Evolutionary conservation across 2,888 invertebrate genomes (phyloP), one percentile per base, ranked within the genome.

Genomic region (Drosophila kanekoi): DNA sequence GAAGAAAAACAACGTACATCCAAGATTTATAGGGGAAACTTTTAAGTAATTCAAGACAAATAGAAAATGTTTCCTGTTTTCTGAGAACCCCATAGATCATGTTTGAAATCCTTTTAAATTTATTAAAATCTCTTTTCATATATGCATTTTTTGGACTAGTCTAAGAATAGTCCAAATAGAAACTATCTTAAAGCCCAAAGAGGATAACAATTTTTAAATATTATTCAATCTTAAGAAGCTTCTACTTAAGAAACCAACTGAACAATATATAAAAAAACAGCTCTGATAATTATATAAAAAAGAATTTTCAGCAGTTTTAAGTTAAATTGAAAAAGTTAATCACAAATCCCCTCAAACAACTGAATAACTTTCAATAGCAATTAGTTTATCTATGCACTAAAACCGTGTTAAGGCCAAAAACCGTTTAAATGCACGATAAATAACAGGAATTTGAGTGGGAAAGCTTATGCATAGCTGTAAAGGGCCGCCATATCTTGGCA

Each of bases 381-480:
- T 28, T 28, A 28, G 28, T 28, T 28, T 28, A 28, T 2, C 4
- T 9, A 6, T 11, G 9, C 10, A 11, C 11, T 6, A 6, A 38
- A 37, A 37, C 2, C n/a, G 0, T 37, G 20, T 37, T n/a, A 44
- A 44, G 18, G 4, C 44, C 8, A n/a, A 14, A n/a, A n/a, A 11
- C 5, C 28, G 11, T 3, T 3, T 4, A 6, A 38, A 38, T 23
- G 3, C 2, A 23, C 14, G 6, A 43, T 9, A 28, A 28, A 44
- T 16, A 4, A 32, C 47, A 23, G 4, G 9, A 4, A 13, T 41
- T 16, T 40, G 13, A 16, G 45, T 20, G 16, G 20, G n/a, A 37
- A 48, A 44, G 23, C 58, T 28, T 13, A 14, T 41, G 51, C 41
- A 67, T 67, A 68, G 49, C 70, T 51, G 54, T 58, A 38, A 74